Percentiles rank a stretch among this genome's conserved stretches.
Conservation (phyloP, 2,113 vertebrate genomes). For the Siphamia tubifer region DNA sequence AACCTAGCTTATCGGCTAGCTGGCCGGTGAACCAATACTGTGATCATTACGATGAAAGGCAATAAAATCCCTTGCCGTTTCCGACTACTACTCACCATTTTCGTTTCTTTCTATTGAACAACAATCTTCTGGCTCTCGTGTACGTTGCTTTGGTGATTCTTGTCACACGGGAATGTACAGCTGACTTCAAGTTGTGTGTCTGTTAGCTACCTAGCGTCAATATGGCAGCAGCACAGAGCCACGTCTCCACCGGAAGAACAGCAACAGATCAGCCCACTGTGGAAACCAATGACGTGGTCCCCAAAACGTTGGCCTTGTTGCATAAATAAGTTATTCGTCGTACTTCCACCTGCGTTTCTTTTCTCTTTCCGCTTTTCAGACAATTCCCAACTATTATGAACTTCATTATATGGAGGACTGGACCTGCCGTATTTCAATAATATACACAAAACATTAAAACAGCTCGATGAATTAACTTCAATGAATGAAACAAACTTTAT, state of each 20-base stretch:
- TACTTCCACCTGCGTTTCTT: background rate
- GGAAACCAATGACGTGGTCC: constrained; percentile 63
- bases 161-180: constrained; percentile 19
- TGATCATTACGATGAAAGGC: constrained; percentile 36
- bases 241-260: constrained; percentile 77
- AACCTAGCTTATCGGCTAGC: constrained; percentile 25
- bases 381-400: background rate
- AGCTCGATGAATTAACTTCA: too few relatives aligned
- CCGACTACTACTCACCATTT: constrained; percentile 65
- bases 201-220: constrained; percentile 66
- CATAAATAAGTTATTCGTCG: background rate
- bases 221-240: constrained; percentile 76
- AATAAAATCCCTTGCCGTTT: background rate
- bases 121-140: constrained; percentile 28
- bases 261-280: constrained; percentile 54
- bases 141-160: background rate
- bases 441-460: too few relatives aligned
- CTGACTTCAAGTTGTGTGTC: constrained; percentile 25
- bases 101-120: constrained; percentile 41
- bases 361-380: background rate
- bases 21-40: constrained; percentile 54
- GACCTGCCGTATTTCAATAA: too few relatives aligned
- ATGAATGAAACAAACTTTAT: too few relatives aligned
- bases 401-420: too few relatives aligned
- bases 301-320: constrained; percentile 16